A percentile compares a stretch with the other conserved stretches of the same genome.
Evolutionary conservation across 2,113 vertebrate species (phyloP).

Genomic region (Cacatua alba): DNA sequence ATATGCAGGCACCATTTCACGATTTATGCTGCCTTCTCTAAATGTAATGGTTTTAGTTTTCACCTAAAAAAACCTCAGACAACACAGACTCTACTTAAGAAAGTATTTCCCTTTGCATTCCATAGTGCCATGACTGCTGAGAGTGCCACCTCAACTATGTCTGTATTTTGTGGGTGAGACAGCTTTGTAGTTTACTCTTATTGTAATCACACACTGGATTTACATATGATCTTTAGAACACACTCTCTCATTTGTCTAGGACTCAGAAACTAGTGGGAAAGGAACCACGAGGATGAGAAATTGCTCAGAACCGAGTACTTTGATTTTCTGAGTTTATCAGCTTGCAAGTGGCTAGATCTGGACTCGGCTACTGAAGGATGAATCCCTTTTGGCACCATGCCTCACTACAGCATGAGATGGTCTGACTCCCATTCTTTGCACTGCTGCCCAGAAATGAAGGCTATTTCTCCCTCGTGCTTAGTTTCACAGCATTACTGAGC

Average conservation of each 20-base stretch:
- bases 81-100: neutral
- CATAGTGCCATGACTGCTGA: neutral
- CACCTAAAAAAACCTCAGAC: neutral
- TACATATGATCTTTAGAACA: neutral
- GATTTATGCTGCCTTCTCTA: neutral
- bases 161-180: neutral
- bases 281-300: neutral
- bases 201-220: neutral
- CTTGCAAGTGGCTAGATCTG: neutral
- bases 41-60: neutral
- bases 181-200: neutral
- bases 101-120: neutral
- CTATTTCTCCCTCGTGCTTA: neutral
- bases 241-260: neutral
- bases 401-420: neutral
- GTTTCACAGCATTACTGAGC: neutral
- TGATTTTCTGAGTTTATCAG: neutral
- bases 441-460: neutral
- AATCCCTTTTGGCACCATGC: neutral
- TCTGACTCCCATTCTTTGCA: neutral
- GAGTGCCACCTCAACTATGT: neutral
- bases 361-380: fast-evolving
- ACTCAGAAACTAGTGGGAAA: neutral
- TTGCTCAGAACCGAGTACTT: neutral
- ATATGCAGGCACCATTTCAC: neutral